A percentile compares a stretch with the other conserved stretches of the same genome.
These are phyloP conservation scores for Propithecus coquereli DNA, from an alignment of 2,113 vertebrate species.

Conservation along the genomic window DNA sequence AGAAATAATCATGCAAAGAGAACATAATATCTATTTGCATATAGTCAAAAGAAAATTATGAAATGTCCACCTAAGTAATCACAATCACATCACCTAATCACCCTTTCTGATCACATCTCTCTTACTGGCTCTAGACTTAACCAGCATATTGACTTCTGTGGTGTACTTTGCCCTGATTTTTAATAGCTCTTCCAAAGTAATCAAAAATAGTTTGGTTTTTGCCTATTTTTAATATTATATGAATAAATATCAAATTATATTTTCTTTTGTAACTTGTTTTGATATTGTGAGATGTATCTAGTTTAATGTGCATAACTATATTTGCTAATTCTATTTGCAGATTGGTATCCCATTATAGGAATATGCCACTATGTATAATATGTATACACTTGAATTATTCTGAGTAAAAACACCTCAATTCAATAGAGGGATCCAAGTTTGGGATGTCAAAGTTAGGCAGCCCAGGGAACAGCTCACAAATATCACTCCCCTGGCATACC, in stretches of 20 bases:
- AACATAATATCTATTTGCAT: not conserved
- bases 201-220: not conserved
- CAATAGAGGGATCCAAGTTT: not conserved
- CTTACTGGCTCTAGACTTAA: not conserved
- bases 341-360: not conserved
- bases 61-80: not conserved
- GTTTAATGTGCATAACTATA: not conserved
- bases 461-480: not conserved
- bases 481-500: too few species aligned
- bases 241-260: not conserved
- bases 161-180: not conserved
- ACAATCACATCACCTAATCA: not conserved
- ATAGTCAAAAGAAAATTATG: not conserved
- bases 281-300: not conserved
- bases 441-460: not conserved
- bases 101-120: not conserved
- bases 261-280: not conserved
- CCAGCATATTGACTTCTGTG: not conserved
- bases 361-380: not conserved
- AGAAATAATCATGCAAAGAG: not conserved
- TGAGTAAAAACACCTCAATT: fast-evolving
- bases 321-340: not conserved
- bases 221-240: not conserved
- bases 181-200: not conserved
- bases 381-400: not conserved